Percentiles rank a stretch among this genome's conserved stretches.
These are phyloP conservation scores for Lethocerus indicus DNA, from an alignment of 1,140 invertebrate species.

Conservation along the genomic window DNA sequence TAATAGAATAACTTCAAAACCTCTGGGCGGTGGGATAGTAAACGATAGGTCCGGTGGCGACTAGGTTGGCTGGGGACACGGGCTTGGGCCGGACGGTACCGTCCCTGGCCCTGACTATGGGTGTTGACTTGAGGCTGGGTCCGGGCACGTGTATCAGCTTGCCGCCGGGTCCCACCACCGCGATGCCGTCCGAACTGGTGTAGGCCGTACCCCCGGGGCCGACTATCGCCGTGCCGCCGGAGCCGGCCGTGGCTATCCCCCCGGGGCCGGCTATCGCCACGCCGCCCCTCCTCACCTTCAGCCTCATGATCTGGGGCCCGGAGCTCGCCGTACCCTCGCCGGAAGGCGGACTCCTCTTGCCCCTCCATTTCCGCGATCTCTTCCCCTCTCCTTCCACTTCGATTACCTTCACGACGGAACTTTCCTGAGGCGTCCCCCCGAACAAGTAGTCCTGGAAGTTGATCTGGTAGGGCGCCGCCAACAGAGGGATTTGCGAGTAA, in stretches of 20 bases:
- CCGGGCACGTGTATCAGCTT: slow-evolving; percentile 34
- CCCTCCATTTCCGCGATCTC: no score
- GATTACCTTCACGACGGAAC: no score
- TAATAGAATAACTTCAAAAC: no score
- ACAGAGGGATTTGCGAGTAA: no score
- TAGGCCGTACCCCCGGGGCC: slow-evolving; percentile 51
- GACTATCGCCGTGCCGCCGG: slow-evolving; percentile 52
- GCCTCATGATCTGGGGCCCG: slow-evolving; percentile 42
- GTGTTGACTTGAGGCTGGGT: no score
- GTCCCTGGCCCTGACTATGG: neutral
- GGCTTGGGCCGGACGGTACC: slow-evolving; percentile 11
- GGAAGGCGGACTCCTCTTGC: no score
- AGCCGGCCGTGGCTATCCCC: slow-evolving; percentile 50
- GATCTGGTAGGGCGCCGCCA: no score
- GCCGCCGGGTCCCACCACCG: slow-evolving; percentile 47
- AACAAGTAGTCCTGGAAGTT: no score
- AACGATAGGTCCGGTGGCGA: slow-evolving; percentile 47
- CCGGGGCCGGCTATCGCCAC: slow-evolving; percentile 56
- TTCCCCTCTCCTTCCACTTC: no score
- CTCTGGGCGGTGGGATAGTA: slow-evolving; percentile 48
- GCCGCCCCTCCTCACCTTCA: slow-evolving; percentile 46
- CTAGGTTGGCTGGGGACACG: slow-evolving; percentile 37
- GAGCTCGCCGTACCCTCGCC: neutral
- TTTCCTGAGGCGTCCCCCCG: no score
- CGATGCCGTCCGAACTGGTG: slow-evolving; percentile 44